Percentiles rank a stretch among this genome's conserved stretches.
phyloP scores from a whole-genome alignment of 2,888 invertebrate species.

The Campoplex nolae region DNA sequence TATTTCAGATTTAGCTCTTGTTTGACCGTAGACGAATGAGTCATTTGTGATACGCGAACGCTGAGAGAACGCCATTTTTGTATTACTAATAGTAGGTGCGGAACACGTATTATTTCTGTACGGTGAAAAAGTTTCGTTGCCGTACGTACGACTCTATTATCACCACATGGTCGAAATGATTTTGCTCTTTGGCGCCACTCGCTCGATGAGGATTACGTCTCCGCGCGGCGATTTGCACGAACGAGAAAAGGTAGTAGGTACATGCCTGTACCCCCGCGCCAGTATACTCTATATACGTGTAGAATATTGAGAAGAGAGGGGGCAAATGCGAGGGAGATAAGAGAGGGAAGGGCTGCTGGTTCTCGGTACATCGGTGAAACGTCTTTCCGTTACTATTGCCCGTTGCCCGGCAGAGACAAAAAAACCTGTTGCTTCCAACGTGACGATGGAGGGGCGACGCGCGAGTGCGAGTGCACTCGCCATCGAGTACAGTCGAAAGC shows the following conservation, averaged over 20 bases:
- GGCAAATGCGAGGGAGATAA: neutral
- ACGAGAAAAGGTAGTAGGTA: neutral
- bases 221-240: neutral
- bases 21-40: constrained; percentile 14
- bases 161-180: neutral
- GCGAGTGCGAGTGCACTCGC: constrained; percentile 52
- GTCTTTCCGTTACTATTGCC: constrained; percentile 34
- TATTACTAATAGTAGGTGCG: neutral
- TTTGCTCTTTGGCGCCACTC: constrained; percentile 16
- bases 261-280: neutral
- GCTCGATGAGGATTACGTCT: neutral
- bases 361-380: constrained; percentile 37
- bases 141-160: neutral
- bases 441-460: constrained; percentile 20
- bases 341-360: neutral
- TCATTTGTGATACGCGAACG: neutral
- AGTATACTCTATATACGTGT: neutral
- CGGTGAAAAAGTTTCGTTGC: neutral
- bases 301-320: neutral
- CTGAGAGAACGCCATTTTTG: neutral
- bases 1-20: constrained; percentile 6
- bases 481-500: constrained; percentile 22
- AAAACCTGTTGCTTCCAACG: constrained; percentile 67
- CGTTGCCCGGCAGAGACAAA: constrained; percentile 36
- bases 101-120: neutral